phyloP scores from a whole-genome alignment of 2,888 invertebrate species.

The Octodonta nipae region DNA sequence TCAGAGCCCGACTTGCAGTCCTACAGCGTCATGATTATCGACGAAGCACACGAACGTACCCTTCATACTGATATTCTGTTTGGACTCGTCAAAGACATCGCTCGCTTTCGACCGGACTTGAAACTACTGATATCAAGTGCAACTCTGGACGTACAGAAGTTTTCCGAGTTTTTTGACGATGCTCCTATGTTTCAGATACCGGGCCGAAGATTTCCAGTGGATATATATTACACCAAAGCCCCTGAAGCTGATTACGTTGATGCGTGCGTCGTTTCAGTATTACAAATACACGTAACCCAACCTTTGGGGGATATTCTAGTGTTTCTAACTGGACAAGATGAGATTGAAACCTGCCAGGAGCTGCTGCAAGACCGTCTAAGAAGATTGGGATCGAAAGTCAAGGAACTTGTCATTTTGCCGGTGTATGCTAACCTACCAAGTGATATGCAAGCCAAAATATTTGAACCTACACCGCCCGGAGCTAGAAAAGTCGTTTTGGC shows the following conservation, averaged over 20 bases:
- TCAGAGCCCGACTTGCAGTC: conserved; percentile 91
- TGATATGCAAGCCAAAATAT: conserved; percentile 98
- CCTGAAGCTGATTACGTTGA: conserved; percentile 99
- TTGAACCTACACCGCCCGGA: conserved; percentile 91
- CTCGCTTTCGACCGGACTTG: conserved; percentile 75
- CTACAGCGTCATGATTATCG: conserved; percentile 97
- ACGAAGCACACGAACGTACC: conserved; percentile 97
- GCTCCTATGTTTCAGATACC: conserved; percentile 96
- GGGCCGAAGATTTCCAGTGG: conserved; percentile 87
- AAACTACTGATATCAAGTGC: conserved; percentile 96
- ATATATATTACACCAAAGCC: conserved; percentile 97
- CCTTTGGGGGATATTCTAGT: conserved; percentile 91
- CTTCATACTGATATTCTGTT: conserved; percentile 96
- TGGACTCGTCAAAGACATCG: conserved; percentile 91
- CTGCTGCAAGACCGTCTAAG: conserved; percentile 73
- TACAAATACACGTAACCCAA: conserved; percentile 97
- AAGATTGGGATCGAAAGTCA: conserved; percentile 82
- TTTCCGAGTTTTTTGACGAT: conserved; percentile 94
- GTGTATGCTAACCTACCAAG: conserved; percentile 97
- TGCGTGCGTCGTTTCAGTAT: conserved; percentile 89
- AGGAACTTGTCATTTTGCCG: conserved; percentile 82
- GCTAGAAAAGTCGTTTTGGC: conserved; percentile 94
- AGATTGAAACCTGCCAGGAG: conserved; percentile 82
- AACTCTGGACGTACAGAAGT: conserved; percentile 94
- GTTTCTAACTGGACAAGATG: conserved; percentile 88